Evolutionary conservation across 2,113 vertebrate genomes (phyloP), one percentile per base, ranked within the genome.

Genomic region (Tragelaphus buxtoni): DNA sequence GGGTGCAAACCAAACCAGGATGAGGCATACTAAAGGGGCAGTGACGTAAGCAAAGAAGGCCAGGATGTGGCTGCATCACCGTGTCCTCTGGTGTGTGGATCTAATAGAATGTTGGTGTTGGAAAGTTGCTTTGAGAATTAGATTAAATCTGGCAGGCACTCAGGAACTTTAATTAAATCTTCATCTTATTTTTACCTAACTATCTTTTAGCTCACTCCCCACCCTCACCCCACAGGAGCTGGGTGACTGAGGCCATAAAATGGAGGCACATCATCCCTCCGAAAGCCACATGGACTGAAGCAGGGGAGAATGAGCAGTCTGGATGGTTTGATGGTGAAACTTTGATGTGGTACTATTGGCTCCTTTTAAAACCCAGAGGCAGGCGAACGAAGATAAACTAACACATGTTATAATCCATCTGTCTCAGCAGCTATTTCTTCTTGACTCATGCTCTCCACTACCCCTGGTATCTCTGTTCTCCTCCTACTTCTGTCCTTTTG

Each of bases 401-500:
- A 55, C 4, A 9, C 9, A 20, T 42, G 53, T 88, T 60, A 18
- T 7, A 17, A 89, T n/a, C 80, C 53, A 89, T 83, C 82, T 74
- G 49, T 35, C 53, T 49, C 81, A 69, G 63, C n/a, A 84, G 93
- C 30, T n/a, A 80, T 18, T 79, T 95, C 83, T 93, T 65, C 82
- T 84, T 69, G 63, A 86, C 79, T 95, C 87, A 69, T 0, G 0
- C 42, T 63, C 58, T 80, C 60, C 47, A 55, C 74, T 76, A 47
- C n/a, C 69, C 35, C 13, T 20, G 47, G 16, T 47, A 14, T 28
- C 85, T 91, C 69, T 58, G 20, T 81, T 92, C 39, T 72, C 84
- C 83, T 88, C 83, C 92, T 49, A 81, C 90, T 74, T 65, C 32
- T 69, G 83, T 96, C 87, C 53, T 63, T 74, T 39, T 80, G 51